Base-by-base conservation (phyloP, 2,888 invertebrate genomes). In the Asteroscopus sphinx region DNA sequence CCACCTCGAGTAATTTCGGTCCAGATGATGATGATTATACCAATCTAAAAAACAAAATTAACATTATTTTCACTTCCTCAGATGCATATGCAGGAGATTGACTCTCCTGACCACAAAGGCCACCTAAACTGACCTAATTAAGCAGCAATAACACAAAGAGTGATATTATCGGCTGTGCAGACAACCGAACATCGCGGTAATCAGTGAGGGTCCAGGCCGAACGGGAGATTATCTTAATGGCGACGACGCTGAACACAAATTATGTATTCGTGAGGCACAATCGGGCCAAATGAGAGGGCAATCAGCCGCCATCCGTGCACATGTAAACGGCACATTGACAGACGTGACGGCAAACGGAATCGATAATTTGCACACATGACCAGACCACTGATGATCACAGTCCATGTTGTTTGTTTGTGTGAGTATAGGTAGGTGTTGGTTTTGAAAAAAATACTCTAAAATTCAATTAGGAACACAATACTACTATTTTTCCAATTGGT, bases 241-340 rank as follows among this genome's bases (percentile, higher is more conserved):
- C 79, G 82, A 79, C 80, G 83, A 80, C 77, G 83, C 75, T 73
- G 86, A 79, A 82, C 83, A 82, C 86, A 83, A 88, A 92, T 93
- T 92, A 93, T 88, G 92, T 89, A 92, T 92, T 90, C 91, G 88
- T 77, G 84, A 74, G 81, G 86, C 88, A 92, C 92, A 92, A 92
- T 90, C 89, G 89, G 74, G 73, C 85, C 88, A 92, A 93, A 93
- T 91, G 93, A 92, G 91, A 85, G 90, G 87, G 88, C 92, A 92
- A 93, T 93, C 93, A 89, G 87, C 81, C 80, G 73, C 77, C 85
- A 81, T 67, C 81, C 80, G 76, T 77, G 83, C 77, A 73, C 77
- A 68, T 78, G 84, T 81, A 81, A 88, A 82, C 85, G 86, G 80
- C 81, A 79, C 84, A 77, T 75, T 87, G 86, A 85, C 86, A 81